A percentile compares a stretch with the other conserved stretches of the same genome.
Conservation (phyloP, 2,797 vertebrate species). For the Pampus argenteus region DNA sequence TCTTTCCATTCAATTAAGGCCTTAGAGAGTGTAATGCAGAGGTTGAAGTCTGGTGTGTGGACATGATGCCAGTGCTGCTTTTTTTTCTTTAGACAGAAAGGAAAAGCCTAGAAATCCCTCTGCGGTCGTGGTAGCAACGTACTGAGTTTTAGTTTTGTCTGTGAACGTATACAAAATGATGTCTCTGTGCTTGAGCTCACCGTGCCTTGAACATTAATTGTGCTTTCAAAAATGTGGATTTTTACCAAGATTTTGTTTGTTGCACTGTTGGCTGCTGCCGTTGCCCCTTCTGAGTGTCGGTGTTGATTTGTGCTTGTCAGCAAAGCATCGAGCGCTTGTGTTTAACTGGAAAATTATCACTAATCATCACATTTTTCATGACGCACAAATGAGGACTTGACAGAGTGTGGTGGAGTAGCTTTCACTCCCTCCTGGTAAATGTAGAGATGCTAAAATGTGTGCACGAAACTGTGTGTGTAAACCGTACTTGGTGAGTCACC, state of each 20-base stretch:
- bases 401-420: conserved; percentile 12
- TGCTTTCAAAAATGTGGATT: too few relatives aligned
- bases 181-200: too few relatives aligned
- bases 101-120: conserved; percentile 50
- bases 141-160: conserved; percentile 11
- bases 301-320: conserved; percentile 35
- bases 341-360: conserved; percentile 45
- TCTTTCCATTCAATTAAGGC: conserved; percentile 80
- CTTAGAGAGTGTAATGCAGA: conserved; percentile 61
- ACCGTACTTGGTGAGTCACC: conserved; percentile 29
- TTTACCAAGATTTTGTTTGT: neutral
- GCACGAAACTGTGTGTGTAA: conserved; percentile 8
- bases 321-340: neutral
- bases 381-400: conserved; percentile 42
- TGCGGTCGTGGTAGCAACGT: conserved; percentile 22
- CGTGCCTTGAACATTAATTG: neutral
- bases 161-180: neutral
- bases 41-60: conserved; percentile 16
- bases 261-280: neutral
- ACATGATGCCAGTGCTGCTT: conserved; percentile 42
- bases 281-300: conserved; percentile 7
- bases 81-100: conserved; percentile 37
- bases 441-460: conserved; percentile 33
- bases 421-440: conserved; percentile 36
- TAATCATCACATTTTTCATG: conserved; percentile 35